Conservation (phyloP, 1,140 invertebrate genomes). For the Wasmannia auropunctata region DNA sequence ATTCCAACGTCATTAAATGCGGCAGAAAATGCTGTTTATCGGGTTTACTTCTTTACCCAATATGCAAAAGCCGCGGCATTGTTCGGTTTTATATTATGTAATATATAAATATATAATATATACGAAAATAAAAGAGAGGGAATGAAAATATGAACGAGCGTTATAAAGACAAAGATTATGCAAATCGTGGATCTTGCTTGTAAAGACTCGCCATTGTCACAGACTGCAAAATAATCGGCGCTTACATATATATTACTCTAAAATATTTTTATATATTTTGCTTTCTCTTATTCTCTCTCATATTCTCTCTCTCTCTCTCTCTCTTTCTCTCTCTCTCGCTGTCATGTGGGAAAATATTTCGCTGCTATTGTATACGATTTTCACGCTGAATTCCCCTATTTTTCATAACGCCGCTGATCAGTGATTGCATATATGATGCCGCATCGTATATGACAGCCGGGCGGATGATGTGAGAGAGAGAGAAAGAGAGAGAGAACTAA, state of each 20-base stretch:
- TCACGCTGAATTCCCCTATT: neutral
- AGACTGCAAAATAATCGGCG: neutral
- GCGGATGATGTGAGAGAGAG: neutral
- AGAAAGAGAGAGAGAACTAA: neutral
- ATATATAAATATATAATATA: slow-evolving; percentile 5
- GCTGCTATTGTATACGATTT: neutral
- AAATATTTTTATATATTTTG: neutral
- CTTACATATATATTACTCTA: neutral
- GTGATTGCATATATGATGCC: slow-evolving; percentile 27
- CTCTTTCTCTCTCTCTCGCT: neutral
- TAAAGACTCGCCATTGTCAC: neutral
- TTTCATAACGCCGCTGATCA: neutral
- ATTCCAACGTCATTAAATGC: slow-evolving; percentile 34
- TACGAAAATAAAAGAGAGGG: neutral
- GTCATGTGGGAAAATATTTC: neutral
- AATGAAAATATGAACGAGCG: neutral
- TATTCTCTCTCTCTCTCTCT: neutral
- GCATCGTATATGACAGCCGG: neutral
- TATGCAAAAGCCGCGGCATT: neutral
- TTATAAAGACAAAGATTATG: slow-evolving; percentile 36
- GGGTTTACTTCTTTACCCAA: slow-evolving; percentile 22
- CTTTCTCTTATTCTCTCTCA: neutral
- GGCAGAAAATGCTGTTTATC: slow-evolving; percentile 32
- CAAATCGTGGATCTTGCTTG: neutral
- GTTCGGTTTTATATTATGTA: neutral